Evolutionary conservation across 2,888 invertebrate species (phyloP), one percentile per base, ranked within the genome.

Genomic region (Habrosyne pyritoides): DNA sequence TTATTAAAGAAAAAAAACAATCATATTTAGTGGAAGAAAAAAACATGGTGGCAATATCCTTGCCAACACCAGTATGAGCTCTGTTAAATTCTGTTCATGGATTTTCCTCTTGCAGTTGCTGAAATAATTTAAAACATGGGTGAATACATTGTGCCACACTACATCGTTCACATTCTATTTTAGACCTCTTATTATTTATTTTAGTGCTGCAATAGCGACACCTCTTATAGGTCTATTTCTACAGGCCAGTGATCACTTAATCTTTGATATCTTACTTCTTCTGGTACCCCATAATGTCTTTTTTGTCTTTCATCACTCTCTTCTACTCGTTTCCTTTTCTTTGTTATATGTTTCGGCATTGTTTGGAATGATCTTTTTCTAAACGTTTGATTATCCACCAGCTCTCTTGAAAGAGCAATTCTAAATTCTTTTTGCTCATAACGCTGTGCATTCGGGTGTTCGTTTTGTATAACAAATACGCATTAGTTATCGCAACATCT

Each of bases 331-430:
- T 52, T 57, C 52, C 30, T 60, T 82, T 79, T 70, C 7, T 24
- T 24, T 24, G 24, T 24, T 24, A 53, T 55, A 53, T 55, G 49
- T 56, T 66, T 63, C 46, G 60, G 59, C 49, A 57, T 63, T 48
- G 59, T 51, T 55, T 64, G 53, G 56, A 66, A 64, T 48, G 52
- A 30, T 63, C 47, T 33, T 52, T 64, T 52, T 52, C 54, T 48
- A 59, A 60, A 63, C n/a, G 59, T 30, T 48, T 28, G 52, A 52
- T 64, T 64, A 61, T 61, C 53, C 30, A 67, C 54, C 60, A 67
- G 53, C 49, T 61, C 56, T 47, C 53, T 63, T 57, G 64, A 63
- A 52, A 67, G 57, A 50, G 53, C 50, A 57, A 57, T 57, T 42
- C 57, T 33, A n/a, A 28, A 24, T 24, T 24, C 24, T 24, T 24